phyloP scores from a whole-genome alignment of 2,888 invertebrate genomes.

The Boloria euphrosyne region DNA sequence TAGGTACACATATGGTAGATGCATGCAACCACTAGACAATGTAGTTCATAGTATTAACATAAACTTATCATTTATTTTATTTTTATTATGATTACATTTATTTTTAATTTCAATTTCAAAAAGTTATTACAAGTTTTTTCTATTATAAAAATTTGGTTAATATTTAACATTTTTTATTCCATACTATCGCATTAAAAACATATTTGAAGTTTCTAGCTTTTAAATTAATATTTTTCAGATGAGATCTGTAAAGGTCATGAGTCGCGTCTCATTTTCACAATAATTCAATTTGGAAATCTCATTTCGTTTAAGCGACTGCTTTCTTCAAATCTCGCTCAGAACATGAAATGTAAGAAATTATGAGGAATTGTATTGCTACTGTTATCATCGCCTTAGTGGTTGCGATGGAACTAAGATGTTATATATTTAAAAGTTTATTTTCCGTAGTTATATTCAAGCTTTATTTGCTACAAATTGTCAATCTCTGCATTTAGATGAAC shows the following conservation, averaged over 20 bases:
- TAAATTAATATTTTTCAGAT: conserved; percentile 6
- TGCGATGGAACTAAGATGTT: conserved; percentile 1
- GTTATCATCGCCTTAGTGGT: conserved; percentile 1
- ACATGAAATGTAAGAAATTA: conserved; percentile 22
- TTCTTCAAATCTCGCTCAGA: conserved; percentile 30
- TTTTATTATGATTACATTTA: too few relatives aligned
- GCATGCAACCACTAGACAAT: too few relatives aligned
- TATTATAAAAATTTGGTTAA: too few relatives aligned
- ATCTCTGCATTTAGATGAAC: background rate
- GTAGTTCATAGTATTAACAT: too few relatives aligned
- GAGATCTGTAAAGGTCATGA: conserved; percentile 25
- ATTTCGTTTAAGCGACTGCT: conserved; percentile 34
- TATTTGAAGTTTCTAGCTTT: conserved; percentile 9
- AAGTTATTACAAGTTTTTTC: too few relatives aligned
- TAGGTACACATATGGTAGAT: too few relatives aligned
- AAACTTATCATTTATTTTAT: too few relatives aligned
- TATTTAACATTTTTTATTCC: too few relatives aligned
- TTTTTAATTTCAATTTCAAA: too few relatives aligned
- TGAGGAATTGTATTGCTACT: conserved; percentile 15
- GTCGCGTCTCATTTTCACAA: conserved; percentile 32
- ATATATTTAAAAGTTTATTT: background rate
- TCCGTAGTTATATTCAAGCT: background rate
- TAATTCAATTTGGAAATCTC: conserved; percentile 43
- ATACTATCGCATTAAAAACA: too few relatives aligned
- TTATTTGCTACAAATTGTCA: background rate